Evolutionary conservation across 2,888 invertebrate genomes (phyloP), one percentile per base, ranked within the genome.

Genomic region (Harmothoe impar): DNA sequence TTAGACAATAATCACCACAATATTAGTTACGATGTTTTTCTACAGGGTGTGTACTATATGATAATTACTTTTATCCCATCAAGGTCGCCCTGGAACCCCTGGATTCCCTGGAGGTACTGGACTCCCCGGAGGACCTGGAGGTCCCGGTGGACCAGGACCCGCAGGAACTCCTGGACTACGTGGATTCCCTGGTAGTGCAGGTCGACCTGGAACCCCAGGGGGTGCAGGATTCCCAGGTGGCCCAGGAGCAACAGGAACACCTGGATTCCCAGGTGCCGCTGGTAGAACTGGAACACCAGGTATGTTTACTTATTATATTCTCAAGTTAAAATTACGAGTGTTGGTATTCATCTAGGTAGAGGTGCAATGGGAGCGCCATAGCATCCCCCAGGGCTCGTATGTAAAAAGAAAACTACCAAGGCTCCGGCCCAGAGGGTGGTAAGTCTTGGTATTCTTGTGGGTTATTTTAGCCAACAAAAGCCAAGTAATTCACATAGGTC

Each of bases 221-320:
- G 23, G 1, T 7, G 72, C 62, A 35, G 91, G 91, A 78, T 17
- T 72, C 17, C 31, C 33, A 77, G 91, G 91, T 43, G 25, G 33
- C 29, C 51, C 89, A 43, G 89, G 89, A 89, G 43, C 56, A 17
- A 10, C 23, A 29, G 89, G 89, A 89, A 15, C 35, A 20, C n/a
- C 33, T 85, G 85, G 90, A 81, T 15, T 52, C 29, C 25, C 90
- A 33, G 90, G 90, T 23, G n/a, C n/a, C 1, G 23, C 90, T 54
- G 89, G 89, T 15, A 25, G 20, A n/a, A n/a, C 89, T 23, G 89
- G 89, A 72, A 62, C 62, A 29, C 68, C 89, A 35, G 89, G 89
- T 33, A 35, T 20, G 29, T n/a, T n/a, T 25, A 17, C 81, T 29
- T 29, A 33, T 33, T 31, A 35, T 5, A 20, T 78, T 35, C 81